Evolutionary conservation across 64 coral and sea anemone species (phyloP), one percentile per base, ranked within the genome.

Genomic region (Actinia equina): DNA sequence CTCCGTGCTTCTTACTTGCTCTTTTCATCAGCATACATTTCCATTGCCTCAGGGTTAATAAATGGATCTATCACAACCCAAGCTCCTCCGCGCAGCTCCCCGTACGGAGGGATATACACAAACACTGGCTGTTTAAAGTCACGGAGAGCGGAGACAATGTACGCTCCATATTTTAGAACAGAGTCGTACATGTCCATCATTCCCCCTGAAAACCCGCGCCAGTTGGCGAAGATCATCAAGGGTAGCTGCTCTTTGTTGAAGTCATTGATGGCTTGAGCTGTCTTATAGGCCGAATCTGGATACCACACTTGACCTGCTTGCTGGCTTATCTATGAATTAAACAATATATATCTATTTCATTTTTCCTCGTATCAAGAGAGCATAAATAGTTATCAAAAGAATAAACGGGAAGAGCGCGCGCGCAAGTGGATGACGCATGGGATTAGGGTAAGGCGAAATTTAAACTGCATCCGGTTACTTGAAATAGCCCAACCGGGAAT

Each of bases 261-360:
- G 77, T 99, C 97, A 25, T 71, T 80, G 82, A 99, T 99, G 25
- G 90, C 90, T 63, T 99, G 97, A 7, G 97, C 86, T 26, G 97
- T 99, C 84, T 99, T 99, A 71, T 91, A 99, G 3, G 93, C 97
- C 3, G 97, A 99, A 86, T 99, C 93, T 91, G 97, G 97, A 83
- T 99, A 99, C 97, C 97, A 99, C n/a, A 99, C 97, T 49, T 99
- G 97, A 67, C 97, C 97, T 9, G 97, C 97, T 70, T 99, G 97
- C 16, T 93, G 87, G 56, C 80, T 90, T 4, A 99, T 87, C 93
- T 99, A 77, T 54, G 86, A 69, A 4, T 23, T 4, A 5, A 17
- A 44, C 44, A 20, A 17, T 16, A 79, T 17, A 14, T 57, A 2
- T 16, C 10, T 57, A 57, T 2, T 2, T 57, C 11, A 14, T 57